Evolutionary conservation across 2,888 invertebrate genomes (phyloP), one percentile per base, ranked within the genome.

Genomic region (Sinhomidia bicolor): DNA sequence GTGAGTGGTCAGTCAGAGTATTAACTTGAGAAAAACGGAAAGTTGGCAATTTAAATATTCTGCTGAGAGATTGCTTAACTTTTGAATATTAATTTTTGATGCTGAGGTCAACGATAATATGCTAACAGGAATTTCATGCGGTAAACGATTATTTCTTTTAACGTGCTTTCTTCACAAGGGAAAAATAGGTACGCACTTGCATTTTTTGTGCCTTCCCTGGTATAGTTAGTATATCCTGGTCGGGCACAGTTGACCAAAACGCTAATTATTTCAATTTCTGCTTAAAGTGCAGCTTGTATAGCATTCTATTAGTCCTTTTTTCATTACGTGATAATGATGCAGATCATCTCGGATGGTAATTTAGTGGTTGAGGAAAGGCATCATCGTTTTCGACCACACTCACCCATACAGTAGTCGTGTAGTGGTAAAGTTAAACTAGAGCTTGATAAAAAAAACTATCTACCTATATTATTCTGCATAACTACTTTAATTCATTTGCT

Each of bases 261-360:
- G 7, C 10, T 20, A 41, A 44, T 71, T 14, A 41, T 41, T 36
- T 23, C 41, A 32, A 71, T 71, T 71, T 71, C 12, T 20, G 9
- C 10, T 41, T n/a, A 41, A 41, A 44, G 12, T 71, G 41, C 41
- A 17, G 20, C 65, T 71, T 65, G 29, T 65, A 65, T 32, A 29
- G 26, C 29, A 62, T 36, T 20, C 9, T 71, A 71, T 71, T 71
- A 23, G 68, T 7, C n/a, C n/a, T 74, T 47, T 47, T 47, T 44
- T 47, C 32, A 74, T 74, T 74, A 47, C 74, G 74, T 74, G 74
- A 74, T 47, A 47, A 74, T 74, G 74, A 44, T 74, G 47, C 14
- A 74, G 74, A 74, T 74, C 14, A 47, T 47, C 14, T 36, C 10
- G 1, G 74, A 74, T 26, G 12, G 71, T 74, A 74, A 26, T 74